Conservation (phyloP, 2,113 vertebrate species). For the Indicator indicator region DNA sequence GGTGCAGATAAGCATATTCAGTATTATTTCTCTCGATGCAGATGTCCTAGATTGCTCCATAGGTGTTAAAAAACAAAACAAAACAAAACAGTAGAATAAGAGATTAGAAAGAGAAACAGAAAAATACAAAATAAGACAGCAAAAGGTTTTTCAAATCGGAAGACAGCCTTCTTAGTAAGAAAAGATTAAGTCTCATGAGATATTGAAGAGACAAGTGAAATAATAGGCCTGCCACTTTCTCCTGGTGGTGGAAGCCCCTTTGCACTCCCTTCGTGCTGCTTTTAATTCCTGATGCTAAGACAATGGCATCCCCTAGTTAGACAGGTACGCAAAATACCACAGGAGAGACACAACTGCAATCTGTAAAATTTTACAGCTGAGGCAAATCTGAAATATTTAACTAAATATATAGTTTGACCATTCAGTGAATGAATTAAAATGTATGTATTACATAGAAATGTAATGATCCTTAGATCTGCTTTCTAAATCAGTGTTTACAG, state of each 20-base stretch:
- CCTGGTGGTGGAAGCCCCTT: background rate
- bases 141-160: background rate
- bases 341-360: background rate
- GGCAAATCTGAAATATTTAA: background rate
- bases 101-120: background rate
- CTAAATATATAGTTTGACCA: conserved; percentile 7
- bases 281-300: background rate
- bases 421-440: conserved; percentile 2
- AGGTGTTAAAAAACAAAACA: background rate
- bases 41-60: background rate
- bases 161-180: background rate
- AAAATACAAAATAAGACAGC: background rate
- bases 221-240: background rate
- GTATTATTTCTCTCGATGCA: background rate
- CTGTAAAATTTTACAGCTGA: background rate
- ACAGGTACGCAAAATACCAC: background rate
- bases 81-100: background rate
- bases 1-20: background rate
- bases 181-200: background rate
- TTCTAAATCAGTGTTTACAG: background rate
- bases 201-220: background rate
- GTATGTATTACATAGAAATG: background rate
- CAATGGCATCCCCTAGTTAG: background rate
- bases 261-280: background rate
- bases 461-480: background rate